Conservation (phyloP, 2,113 vertebrate species). For the Desmodus rotundus region DNA sequence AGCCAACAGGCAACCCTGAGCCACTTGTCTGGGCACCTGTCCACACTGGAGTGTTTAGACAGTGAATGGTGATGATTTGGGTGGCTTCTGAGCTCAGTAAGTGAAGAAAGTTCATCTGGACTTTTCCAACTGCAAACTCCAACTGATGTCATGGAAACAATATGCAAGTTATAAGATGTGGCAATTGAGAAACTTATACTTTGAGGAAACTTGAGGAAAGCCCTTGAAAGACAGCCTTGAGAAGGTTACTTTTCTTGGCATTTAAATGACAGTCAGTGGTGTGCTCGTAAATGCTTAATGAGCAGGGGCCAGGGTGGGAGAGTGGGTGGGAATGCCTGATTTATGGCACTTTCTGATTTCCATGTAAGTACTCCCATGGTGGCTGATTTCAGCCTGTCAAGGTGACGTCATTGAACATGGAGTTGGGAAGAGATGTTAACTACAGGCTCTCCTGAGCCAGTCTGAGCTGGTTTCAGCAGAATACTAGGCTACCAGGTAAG, state of each 20-base stretch:
- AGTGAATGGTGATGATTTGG: conserved; percentile 92
- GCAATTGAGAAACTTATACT: not conserved
- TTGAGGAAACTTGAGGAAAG: not conserved
- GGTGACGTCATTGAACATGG: not conserved
- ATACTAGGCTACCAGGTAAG: not conserved
- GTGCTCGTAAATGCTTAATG: not conserved
- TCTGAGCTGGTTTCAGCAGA: not conserved
- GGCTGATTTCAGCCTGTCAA: not conserved
- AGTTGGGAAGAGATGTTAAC: not conserved
- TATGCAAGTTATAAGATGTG: not conserved
- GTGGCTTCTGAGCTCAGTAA: conserved; percentile 93
- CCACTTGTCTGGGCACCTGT: conserved; percentile 64
- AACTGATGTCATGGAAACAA: conserved; percentile 82
- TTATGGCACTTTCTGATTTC: conserved; percentile 4
- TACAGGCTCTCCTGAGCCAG: not conserved
- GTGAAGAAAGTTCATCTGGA: conserved; percentile 99
- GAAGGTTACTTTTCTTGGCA: not conserved
- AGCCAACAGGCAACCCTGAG: conserved; percentile 79
- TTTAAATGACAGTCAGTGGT: not conserved
- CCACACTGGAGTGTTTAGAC: conserved; percentile 82
- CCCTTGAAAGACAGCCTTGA: not conserved
- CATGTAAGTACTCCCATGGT: not conserved
- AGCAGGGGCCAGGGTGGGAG: not conserved
- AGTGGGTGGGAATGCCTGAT: not conserved
- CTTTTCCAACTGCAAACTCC: conserved; percentile 90